A percentile compares a stretch with the other conserved stretches of the same genome.
Conservation (phyloP, 1,140 invertebrate species). For the Drosophila guanche region DNA sequence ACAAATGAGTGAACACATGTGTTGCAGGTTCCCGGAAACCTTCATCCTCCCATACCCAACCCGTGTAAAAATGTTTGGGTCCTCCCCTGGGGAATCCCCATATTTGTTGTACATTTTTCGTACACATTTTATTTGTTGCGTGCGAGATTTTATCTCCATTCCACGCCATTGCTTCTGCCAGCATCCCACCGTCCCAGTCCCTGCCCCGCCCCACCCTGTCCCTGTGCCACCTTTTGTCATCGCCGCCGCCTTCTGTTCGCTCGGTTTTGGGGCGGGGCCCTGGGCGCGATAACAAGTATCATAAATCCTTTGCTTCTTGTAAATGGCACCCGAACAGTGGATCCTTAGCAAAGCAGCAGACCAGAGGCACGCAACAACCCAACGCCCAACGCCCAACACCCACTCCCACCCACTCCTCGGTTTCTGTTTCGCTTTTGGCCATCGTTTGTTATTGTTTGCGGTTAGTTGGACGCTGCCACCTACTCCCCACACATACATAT, state of each 20-base stretch:
- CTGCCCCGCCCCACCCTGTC: conserved; percentile 13
- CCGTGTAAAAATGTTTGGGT: neutral
- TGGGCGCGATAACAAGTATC: conserved; percentile 76
- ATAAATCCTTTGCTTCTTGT: conserved; percentile 75
- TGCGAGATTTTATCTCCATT: conserved; percentile 68
- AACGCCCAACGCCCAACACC: neutral
- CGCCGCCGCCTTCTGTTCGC: conserved; percentile 54
- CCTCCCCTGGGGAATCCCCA: conserved; percentile 18
- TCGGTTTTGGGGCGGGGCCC: conserved; percentile 30
- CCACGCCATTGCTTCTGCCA: conserved; percentile 52
- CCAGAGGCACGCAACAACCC: too few species aligned
- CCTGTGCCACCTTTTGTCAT: conserved; percentile 72
- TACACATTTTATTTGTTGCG: conserved; percentile 45
- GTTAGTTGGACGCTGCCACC: conserved; percentile 61
- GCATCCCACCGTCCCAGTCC: neutral
- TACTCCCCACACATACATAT: conserved; percentile 16
- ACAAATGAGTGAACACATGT: conserved; percentile 72
- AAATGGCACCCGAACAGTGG: conserved; percentile 63
- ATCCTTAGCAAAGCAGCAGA: conserved; percentile 1
- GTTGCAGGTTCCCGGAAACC: conserved; percentile 29
- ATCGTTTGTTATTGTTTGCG: conserved; percentile 82
- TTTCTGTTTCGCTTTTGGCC: conserved; percentile 72
- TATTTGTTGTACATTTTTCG: conserved; percentile 1
- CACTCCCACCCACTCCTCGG: conserved; percentile 1
- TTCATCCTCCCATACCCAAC: neutral